Conservation (phyloP, 2,113 vertebrate genomes). For the Athene cunicularia region DNA sequence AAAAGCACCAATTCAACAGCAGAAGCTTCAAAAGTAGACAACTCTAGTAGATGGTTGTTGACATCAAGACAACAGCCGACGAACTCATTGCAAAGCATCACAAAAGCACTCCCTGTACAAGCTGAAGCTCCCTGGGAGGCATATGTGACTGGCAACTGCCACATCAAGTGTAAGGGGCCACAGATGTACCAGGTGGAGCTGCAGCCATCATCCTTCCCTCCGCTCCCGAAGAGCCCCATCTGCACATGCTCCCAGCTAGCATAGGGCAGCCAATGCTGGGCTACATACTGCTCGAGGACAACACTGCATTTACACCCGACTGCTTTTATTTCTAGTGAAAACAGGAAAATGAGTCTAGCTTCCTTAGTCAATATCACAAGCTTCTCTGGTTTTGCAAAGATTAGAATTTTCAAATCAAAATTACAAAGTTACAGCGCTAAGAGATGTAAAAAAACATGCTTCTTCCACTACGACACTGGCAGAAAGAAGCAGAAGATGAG, state of each 20-base stretch:
- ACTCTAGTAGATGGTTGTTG: neutral
- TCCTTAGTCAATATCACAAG: neutral
- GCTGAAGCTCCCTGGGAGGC: neutral
- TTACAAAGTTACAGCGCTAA: neutral
- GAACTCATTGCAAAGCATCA: neutral
- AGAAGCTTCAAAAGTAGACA: neutral
- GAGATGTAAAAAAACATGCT: neutral
- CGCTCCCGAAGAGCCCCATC: too few relatives aligned
- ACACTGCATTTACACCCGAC: accelerated
- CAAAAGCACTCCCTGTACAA: neutral
- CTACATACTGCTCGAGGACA: accelerated
- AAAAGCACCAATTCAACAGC: neutral
- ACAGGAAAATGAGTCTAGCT: neutral
- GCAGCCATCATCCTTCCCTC: neutral
- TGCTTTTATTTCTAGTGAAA: neutral
- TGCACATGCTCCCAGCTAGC: accelerated
- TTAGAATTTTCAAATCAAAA: neutral
- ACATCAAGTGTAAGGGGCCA: neutral
- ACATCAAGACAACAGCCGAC: neutral
- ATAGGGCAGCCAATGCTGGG: accelerated
- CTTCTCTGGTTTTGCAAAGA: neutral
- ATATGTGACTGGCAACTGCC: neutral
- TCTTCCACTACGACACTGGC: neutral
- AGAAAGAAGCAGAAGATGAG: neutral
- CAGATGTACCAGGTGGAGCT: neutral